Evolutionary conservation across 2,113 vertebrate genomes (phyloP).

Genomic region (Helogale parvula): DNA sequence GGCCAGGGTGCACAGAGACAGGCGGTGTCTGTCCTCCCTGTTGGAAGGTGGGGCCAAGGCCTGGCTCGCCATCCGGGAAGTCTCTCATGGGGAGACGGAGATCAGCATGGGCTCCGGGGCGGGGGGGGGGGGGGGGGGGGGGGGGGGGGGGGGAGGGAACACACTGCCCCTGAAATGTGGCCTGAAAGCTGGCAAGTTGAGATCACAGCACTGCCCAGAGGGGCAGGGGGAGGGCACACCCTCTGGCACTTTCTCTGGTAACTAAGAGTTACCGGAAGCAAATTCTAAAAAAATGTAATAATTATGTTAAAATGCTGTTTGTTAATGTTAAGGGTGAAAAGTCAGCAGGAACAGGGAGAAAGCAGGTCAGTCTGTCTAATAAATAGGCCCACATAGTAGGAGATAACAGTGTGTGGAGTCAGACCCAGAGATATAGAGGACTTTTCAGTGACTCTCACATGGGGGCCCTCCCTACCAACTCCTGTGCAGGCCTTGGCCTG

Average conservation of each 20-base stretch:
- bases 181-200: neutral
- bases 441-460: neutral
- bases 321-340: neutral
- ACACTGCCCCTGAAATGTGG: neutral
- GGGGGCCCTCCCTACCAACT: accelerated
- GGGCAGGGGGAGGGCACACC: neutral
- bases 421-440: neutral
- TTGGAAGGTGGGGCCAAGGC: neutral
- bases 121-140: too few relatives aligned
- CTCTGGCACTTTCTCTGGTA: neutral
- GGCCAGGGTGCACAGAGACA: neutral
- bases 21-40: neutral
- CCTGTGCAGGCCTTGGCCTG: neutral
- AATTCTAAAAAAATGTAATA: neutral
- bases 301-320: neutral
- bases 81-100: neutral
- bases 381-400: neutral
- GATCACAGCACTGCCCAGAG: neutral
- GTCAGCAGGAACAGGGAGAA: neutral
- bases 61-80: neutral
- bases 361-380: neutral
- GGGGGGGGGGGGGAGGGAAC: too few relatives aligned
- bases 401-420: neutral
- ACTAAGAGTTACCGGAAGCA: neutral
- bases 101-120: neutral